These are phyloP conservation scores for Noturus placidus DNA, from an alignment of 2,113 vertebrate species.

Conservation along the genomic window DNA sequence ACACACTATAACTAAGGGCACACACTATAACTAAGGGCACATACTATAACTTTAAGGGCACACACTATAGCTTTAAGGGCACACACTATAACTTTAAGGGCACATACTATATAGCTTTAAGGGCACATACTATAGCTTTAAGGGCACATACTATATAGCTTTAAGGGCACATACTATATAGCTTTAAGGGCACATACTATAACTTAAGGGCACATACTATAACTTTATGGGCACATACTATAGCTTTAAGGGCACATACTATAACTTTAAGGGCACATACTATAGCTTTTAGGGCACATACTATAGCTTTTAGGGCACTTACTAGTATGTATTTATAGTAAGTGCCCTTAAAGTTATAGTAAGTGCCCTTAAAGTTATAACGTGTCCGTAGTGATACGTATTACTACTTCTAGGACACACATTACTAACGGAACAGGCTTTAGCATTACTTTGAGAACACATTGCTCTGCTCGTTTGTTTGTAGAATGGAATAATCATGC, in stretches of 20 bases:
- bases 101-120: background rate
- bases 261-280: background rate
- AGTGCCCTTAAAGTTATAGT: too few species aligned
- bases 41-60: too few species aligned
- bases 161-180: background rate
- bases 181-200: background rate
- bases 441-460: background rate
- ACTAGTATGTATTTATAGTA: too few species aligned
- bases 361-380: too few species aligned
- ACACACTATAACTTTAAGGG: background rate
- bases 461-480: background rate
- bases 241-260: background rate
- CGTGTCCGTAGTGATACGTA: too few species aligned
- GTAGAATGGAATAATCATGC: background rate
- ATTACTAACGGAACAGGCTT: background rate
- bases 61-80: too few species aligned
- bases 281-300: background rate
- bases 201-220: background rate
- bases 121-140: background rate
- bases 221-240: background rate
- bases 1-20: background rate
- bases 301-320: background rate
- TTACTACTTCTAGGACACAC: background rate
- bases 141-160: background rate
- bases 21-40: too few species aligned